These are phyloP conservation scores for Sinocyclocheilus grahami DNA, from an alignment of 2,113 vertebrate species.

Conservation along the genomic window DNA sequence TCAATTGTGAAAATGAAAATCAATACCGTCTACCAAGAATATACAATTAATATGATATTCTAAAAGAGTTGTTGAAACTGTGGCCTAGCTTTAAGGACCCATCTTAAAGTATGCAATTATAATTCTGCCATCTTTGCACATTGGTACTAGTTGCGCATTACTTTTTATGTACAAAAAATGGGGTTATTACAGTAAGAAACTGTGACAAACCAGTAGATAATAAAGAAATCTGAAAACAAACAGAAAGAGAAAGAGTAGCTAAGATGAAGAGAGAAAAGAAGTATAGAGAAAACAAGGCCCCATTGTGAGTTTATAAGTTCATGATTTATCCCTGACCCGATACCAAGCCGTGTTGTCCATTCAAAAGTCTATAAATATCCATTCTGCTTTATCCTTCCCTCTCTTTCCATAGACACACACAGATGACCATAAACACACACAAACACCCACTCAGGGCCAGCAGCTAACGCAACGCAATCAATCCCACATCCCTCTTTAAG, in stretches of 20 bases:
- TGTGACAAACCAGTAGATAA: constrained; percentile 24
- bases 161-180: background rate
- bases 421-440: constrained; percentile 32
- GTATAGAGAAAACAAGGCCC: constrained; percentile 58
- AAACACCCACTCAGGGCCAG: constrained; percentile 51
- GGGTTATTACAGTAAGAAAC: background rate
- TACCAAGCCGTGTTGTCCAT: constrained; percentile 70
- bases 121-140: background rate
- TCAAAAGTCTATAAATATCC: constrained; percentile 73
- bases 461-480: constrained; percentile 63
- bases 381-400: constrained; percentile 66
- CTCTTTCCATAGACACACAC: constrained; percentile 59
- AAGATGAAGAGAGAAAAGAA: background rate
- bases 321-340: constrained; percentile 78
- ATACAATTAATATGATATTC: background rate
- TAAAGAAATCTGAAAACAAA: constrained; percentile 41
- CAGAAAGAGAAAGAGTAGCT: background rate
- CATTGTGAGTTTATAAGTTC: constrained; percentile 80
- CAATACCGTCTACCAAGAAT: background rate
- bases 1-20: background rate
- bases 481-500: constrained; percentile 76
- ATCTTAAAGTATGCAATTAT: background rate
- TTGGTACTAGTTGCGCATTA: background rate
- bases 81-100: background rate
- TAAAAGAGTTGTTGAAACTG: background rate